Evolutionary conservation across 1,140 invertebrate genomes (phyloP).

Genomic region (Frieseomelitta varia): DNA sequence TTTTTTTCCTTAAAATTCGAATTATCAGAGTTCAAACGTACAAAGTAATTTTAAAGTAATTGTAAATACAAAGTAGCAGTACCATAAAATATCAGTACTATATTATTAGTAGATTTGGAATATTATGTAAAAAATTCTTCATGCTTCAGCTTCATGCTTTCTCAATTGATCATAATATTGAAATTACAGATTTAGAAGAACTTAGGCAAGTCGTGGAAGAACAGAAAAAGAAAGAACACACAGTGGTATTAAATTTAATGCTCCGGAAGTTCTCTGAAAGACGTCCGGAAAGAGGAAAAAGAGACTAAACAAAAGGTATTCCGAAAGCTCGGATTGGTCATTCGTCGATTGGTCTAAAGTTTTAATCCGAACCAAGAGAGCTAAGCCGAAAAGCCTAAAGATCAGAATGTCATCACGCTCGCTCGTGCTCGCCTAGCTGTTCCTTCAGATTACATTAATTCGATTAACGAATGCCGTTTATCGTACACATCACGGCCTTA

Average conservation of each 20-base stretch:
- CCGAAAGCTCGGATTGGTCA: slow-evolving; percentile 33
- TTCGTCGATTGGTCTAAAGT: slow-evolving; percentile 54
- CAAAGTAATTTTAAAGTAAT: too few relatives aligned
- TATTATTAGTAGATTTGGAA: not conserved
- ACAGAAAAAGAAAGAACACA: not conserved
- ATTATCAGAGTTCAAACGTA: too few relatives aligned
- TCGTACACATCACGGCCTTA: slow-evolving; percentile 49
- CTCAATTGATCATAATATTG: not conserved
- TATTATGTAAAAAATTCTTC: too few relatives aligned
- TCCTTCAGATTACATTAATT: slow-evolving; percentile 68
- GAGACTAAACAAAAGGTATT: slow-evolving; percentile 33
- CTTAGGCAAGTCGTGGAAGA: not conserved
- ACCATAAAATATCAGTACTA: not conserved
- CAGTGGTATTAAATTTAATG: slow-evolving; percentile 10
- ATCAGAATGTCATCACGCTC: slow-evolving; percentile 61
- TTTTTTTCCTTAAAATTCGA: too few relatives aligned
- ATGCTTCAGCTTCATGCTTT: not conserved
- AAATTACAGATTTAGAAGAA: not conserved
- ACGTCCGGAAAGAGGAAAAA: slow-evolving; percentile 42
- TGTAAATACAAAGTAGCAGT: too few relatives aligned
- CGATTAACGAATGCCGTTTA: slow-evolving; percentile 66
- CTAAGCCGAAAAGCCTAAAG: slow-evolving; percentile 64
- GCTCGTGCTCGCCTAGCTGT: slow-evolving; percentile 56
- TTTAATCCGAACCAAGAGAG: slow-evolving; percentile 65
- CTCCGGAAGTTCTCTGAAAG: slow-evolving; percentile 52